A percentile compares a stretch with the other conserved stretches of the same genome.
Conservation (phyloP, 2,113 vertebrate genomes). For the Rhea pennata region DNA sequence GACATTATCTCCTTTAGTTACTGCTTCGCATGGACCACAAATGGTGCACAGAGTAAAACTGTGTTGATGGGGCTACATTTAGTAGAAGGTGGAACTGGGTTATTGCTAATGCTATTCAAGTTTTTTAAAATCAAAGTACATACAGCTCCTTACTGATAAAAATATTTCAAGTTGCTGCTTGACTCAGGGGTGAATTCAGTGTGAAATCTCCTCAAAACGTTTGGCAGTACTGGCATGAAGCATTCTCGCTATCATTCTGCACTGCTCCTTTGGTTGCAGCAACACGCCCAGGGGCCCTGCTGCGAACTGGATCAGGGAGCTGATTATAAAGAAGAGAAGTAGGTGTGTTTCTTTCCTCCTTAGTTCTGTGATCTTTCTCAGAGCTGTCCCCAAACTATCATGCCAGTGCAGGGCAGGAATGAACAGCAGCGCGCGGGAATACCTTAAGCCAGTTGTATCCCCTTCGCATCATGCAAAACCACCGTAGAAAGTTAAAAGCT, state of each 20-base stretch:
- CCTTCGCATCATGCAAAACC: not conserved
- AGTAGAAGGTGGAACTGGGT: not conserved
- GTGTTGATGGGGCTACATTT: not conserved
- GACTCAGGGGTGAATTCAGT: not conserved
- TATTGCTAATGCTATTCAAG: not conserved
- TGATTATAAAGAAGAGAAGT: not conserved
- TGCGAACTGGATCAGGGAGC: not conserved
- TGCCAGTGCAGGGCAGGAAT: not conserved
- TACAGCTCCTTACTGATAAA: conserved; percentile 31
- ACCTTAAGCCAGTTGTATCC: not conserved
- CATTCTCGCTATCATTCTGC: not conserved
- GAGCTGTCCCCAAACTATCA: not conserved
- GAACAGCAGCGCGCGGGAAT: not conserved
- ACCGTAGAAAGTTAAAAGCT: not conserved
- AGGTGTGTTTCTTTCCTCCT: not conserved
- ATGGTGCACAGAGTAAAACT: not conserved
- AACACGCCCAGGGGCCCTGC: not conserved
- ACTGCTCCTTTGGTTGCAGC: not conserved
- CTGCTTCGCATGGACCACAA: not conserved
- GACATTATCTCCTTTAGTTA: not conserved
- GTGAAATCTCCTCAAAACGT: conserved; percentile 32
- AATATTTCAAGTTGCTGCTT: conserved; percentile 34
- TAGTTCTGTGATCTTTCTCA: not conserved
- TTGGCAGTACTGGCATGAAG: fast-evolving
- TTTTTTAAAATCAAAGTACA: conserved; percentile 3